phyloP scores from a whole-genome alignment of 2,113 vertebrate species.

The Polypterus senegalus region DNA sequence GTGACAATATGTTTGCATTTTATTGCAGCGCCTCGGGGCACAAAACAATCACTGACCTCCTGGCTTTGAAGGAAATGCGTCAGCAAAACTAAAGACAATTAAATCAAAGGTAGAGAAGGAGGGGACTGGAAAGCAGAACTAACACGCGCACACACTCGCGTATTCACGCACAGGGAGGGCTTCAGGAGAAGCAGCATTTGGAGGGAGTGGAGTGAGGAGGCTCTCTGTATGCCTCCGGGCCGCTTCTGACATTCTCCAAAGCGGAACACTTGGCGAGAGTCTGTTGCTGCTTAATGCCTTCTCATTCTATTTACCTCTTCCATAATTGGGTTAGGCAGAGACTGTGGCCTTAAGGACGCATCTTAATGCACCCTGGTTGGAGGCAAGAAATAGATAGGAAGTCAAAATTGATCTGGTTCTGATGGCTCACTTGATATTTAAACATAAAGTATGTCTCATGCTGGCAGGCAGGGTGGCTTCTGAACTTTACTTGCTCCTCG shows the following conservation, averaged over 20 bases:
- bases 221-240: slow-evolving; percentile 24
- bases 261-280: not conserved
- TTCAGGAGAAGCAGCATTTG: slow-evolving; percentile 18
- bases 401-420: no score
- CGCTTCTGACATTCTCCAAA: slow-evolving; percentile 34
- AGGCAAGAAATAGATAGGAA: no score
- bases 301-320: slow-evolving; percentile 34
- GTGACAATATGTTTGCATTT: slow-evolving; percentile 15
- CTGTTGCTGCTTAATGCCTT: not conserved
- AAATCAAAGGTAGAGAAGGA: not conserved
- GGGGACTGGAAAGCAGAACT: not conserved
- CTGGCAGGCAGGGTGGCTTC: no score
- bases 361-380: not conserved
- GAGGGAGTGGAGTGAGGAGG: slow-evolving; percentile 8
- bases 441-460: no score
- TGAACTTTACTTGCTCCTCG: no score
- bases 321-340: slow-evolving; percentile 33
- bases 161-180: not conserved
- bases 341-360: slow-evolving; percentile 6
- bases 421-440: no score
- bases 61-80: slow-evolving; percentile 1
- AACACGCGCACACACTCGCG: not conserved
- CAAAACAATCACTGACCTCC: not conserved
- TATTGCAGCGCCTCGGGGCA: slow-evolving; percentile 12
- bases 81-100: slow-evolving; percentile 3